Evolutionary conservation across 1,140 invertebrate species (phyloP), one percentile per base, ranked within the genome.

Genomic region (Drosophila littoralis): DNA sequence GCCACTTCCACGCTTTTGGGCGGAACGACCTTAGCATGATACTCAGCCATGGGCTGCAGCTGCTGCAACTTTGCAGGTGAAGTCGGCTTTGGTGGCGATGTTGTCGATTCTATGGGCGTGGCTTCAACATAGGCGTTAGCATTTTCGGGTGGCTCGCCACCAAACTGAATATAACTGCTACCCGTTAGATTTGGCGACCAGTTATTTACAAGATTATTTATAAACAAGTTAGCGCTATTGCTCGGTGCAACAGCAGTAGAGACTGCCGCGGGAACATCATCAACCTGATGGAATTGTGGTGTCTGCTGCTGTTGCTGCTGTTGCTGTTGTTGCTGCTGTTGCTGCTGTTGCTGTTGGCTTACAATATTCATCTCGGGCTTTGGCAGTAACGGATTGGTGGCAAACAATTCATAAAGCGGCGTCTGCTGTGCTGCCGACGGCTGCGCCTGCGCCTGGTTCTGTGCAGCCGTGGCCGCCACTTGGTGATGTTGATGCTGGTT

Each of bases 121-220:
- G 45, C 28, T 32, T 70, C 61, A 0, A 65, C 63, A 13, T 61
- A 70, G 8, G 65, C 55, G n/a, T 48, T 91, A 10, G 93, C 93
- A 17, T 93, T 71, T 15, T 88, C 84, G 6, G 75, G 61, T 4
- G 42, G 50, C 32, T 83, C 79, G 12, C 67, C 93, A 9, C 96
- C 96, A 93, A 97, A 97, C 7, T 96, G 96, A 65, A 95, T 95
- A 84, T 97, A 97, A n/a, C 95, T 96, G 2, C 96, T 96, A 55
- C 96, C 96, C 46, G 94, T 95, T n/a, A 95, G 94, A 91, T 96
- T 96, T 9, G 96, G 96, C 7, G 94, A 94, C 96, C 96, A 96
- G 92, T 96, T 97, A n/a, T 95, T 95, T 9, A 97, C 94, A 13
- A 97, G 93, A 92, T 96, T 96, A 71, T 97, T 96, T 54, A 97